These are phyloP conservation scores for Copsychus sechellarum DNA, from an alignment of 2,113 vertebrate genomes.

Conservation along the genomic window DNA sequence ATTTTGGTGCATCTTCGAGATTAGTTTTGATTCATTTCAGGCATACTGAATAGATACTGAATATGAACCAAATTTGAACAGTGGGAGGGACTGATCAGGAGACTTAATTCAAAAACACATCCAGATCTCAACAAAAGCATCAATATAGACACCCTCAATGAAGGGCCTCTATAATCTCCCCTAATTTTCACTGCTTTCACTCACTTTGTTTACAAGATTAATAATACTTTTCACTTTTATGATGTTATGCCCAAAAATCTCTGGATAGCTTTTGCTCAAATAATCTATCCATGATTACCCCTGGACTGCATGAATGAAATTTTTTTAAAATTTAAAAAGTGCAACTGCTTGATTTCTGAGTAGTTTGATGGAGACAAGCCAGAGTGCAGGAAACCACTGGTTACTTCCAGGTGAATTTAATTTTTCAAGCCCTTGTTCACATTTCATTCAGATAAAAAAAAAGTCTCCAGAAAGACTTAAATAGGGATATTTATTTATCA, in stretches of 20 bases:
- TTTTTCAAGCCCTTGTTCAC: not conserved
- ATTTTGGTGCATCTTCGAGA: not conserved
- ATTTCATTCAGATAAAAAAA: not conserved
- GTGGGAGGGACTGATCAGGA: fast-evolving
- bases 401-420: not conserved
- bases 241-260: not conserved
- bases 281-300: not conserved
- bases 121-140: not conserved
- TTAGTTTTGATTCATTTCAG: not conserved
- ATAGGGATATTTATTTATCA: not conserved
- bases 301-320: not conserved
- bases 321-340: not conserved
- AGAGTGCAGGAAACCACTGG: not conserved
- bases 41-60: not conserved
- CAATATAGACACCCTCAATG: not conserved
- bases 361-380: not conserved
- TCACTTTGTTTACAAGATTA: not conserved
- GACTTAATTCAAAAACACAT: not conserved
- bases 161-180: not conserved
- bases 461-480: not conserved
- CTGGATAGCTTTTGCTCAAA: not conserved
- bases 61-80: not conserved
- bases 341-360: not conserved
- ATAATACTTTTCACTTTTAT: not conserved
- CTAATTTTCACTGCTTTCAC: not conserved